Evolutionary conservation across 2,113 vertebrate genomes (phyloP), one percentile per base, ranked within the genome.

Genomic region (Triplophysa siluroides): DNA sequence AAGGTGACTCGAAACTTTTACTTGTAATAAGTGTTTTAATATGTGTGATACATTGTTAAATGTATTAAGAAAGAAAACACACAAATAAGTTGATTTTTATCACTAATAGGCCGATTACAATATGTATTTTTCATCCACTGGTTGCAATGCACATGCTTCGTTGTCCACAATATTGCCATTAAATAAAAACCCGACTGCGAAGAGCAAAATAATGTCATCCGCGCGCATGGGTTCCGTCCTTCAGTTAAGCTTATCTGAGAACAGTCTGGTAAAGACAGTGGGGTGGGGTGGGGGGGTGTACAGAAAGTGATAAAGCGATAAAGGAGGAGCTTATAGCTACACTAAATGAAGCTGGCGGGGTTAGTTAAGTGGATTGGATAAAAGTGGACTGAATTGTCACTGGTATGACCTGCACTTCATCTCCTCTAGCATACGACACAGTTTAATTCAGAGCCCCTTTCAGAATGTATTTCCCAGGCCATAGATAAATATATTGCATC

Each of bases 1-100:
- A 98, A 98, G 96, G 98, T 98, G 92, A 88, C 81, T 58, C 8
- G n/a, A 23, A 23, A 11, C 4, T 21, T 24, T 19, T 13, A 60
- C 1, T 23, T 52, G 9, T 7, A 8, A 0, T 45, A 29, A 29
- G 9, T 21, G 10, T 3, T 3, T 29, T 10, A 43, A 33, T n/a
- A 9, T 11, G 18, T 50, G 45, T 43, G 43, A 43, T 10, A 11
- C 43, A 10, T 43, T 43, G 10, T 45, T 45, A 1, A 45, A 45
- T 12, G 43, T 45, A 12, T 38, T 38, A 38, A 7, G 33, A 45
- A 52, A 18, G 50, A 14, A 52, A 18, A 56, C 18, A 56, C 1
- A 21, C 6, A 21, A 21, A 21, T 9, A 21, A 10, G 8, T 29
- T 29, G 29, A 4, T 29, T 29, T 29, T 29, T 29, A 29, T 38